Base-by-base conservation (phyloP, 1,140 invertebrate species). In the Steinernema feltiae region DNA sequence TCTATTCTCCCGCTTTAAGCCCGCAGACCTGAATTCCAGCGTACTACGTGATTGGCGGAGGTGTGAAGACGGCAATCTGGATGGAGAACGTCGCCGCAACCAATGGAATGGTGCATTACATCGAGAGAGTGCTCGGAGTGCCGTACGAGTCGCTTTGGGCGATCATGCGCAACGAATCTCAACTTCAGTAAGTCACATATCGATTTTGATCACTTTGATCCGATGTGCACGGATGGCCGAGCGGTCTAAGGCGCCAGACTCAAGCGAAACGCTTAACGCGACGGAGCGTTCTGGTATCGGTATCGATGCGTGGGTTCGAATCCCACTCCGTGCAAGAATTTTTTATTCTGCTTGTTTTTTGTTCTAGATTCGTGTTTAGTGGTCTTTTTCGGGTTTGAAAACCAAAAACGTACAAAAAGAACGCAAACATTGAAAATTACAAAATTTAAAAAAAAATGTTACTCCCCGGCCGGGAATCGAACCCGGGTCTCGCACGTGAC, bases 31-130 rank as follows among this genome's bases (percentile, higher is more conserved):
- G 35, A 41, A 69, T 74, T 82, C 69, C 70, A 83, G 82, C 84
- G 1, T 85, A 85, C 71, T 85, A 85, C 75, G 84, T 85, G 1
- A 80, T 86, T 29, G 84, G 84, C 24, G 84, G 84, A 29, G 84
- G 84, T 29, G 77, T 85, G 21, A 76, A 79, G 72, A 84, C 84
- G 18, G 85, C 84, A 0, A 80, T 85, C 70, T 76, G 93, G 7
- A 92, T 93, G 76, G 90, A 93, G 0, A 93, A 98, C 86, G 92
- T 98, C 69, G 93, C 92, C 0, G 93, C 94, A 30, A 94, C 92
- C 0, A 95, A 98, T 87, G 95, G 95, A 72, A 92, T 94, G 77
- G 92, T 90, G 70, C 95, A 98, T 85, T 93, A 97, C 78, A 95
- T 98, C 80, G 93, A 98, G 86, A 90, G 92, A 79, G 92, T 98